These are phyloP conservation scores for Apotomis turbidana DNA, from an alignment of 2,888 invertebrate genomes.

Conservation along the genomic window DNA sequence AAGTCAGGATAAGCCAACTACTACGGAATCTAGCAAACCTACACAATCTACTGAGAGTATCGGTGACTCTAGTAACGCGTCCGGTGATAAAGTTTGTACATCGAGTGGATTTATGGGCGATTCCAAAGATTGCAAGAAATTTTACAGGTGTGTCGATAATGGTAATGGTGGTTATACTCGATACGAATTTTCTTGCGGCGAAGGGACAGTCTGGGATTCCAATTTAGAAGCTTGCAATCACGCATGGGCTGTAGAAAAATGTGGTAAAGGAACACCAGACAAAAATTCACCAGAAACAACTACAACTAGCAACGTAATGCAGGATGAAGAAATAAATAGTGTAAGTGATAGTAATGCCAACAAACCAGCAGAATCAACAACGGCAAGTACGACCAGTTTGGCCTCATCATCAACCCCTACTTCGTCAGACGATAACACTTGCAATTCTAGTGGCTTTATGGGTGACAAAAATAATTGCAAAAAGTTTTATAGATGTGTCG, in stretches of 20 bases:
- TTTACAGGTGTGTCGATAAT: conserved; percentile 89
- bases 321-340: conserved; percentile 29
- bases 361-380: conserved; percentile 39
- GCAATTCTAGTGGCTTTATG: conserved; percentile 86
- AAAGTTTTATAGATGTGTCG: conserved; percentile 90
- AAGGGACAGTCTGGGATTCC: conserved; percentile 91
- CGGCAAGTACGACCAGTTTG: conserved; percentile 32
- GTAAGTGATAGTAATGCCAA: not conserved
- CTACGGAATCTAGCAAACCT: conserved; percentile 17
- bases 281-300: conserved; percentile 25
- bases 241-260: conserved; percentile 78
- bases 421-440: conserved; percentile 52
- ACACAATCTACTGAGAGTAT: conserved; percentile 7
- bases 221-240: conserved; percentile 87
- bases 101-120: conserved; percentile 87
- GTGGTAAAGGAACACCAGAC: conserved; percentile 48
- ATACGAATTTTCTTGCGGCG: conserved; percentile 89
- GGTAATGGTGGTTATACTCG: conserved; percentile 84
- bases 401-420: conserved; percentile 43
- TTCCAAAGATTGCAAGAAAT: conserved; percentile 87
- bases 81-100: conserved; percentile 49
- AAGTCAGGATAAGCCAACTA: conserved; percentile 24
- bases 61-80: conserved; percentile 1
- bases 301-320: conserved; percentile 16
- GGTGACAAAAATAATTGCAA: conserved; percentile 86